Evolutionary conservation across 2,113 vertebrate species (phyloP), one percentile per base, ranked within the genome.

Genomic region (Malurus cyaneus): DNA sequence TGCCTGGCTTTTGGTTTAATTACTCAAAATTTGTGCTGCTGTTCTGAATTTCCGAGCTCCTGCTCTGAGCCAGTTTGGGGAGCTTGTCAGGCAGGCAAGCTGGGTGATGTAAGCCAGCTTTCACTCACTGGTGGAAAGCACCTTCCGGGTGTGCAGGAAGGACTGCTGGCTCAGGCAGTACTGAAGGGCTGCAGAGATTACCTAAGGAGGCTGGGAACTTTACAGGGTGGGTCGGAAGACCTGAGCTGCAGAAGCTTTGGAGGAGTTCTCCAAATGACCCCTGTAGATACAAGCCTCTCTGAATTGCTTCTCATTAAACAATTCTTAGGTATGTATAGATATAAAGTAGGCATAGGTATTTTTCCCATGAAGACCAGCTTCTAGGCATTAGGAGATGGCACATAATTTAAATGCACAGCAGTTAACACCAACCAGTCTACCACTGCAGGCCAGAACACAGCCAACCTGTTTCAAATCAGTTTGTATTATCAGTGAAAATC

Each of bases 401-500:
- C 12, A 44, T 64, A 67, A 86, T 74, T 89, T 80, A 80, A 56
- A 62, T 76, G 54, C 46, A 23, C 34, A 54, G 20, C 36, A 39
- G 11, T 34, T 12, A 61, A 28, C 7, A 65, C 29, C 32, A 56
- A 14, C 39, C 34, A 54, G 16, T 83, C 32, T 79, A n/a, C 18
- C 59, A 39, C 41, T 42, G 11, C 52, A 85, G 31, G 19, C 47
- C 57, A 88, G 50, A 94, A 71, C 64, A 44, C 28, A 87, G 69
- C 32, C 78, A 89, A 72, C 13, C 91, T 96, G 88, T 94, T 97
- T 97, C 88, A 87, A 96, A 96, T 97, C 92, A 96, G 67, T 86
- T 93, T 94, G 71, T 62, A 88, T 7, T 82, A 95, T 95, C 96
- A 94, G 36, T 95, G 71, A 94, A 95, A 88, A 66, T 83, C 67